These are phyloP conservation scores for Porphyrio hochstetteri DNA, from an alignment of 2,113 vertebrate genomes.

Conservation along the genomic window DNA sequence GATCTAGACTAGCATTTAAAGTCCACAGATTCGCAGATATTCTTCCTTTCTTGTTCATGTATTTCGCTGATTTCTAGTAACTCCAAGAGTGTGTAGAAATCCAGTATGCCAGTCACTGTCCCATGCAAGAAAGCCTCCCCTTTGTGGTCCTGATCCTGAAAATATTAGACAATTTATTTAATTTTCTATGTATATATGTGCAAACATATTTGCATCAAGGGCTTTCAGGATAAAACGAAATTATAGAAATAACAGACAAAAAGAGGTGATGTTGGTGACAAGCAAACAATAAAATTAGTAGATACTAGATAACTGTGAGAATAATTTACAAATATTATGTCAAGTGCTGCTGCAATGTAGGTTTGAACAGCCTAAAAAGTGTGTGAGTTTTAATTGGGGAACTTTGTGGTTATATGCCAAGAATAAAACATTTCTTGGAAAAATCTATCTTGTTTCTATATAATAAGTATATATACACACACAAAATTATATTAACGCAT, in stretches of 20 bases:
- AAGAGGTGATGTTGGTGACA: background rate
- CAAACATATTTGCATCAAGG: background rate
- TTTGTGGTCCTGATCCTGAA: background rate
- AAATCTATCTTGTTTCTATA: background rate
- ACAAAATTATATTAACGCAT: background rate
- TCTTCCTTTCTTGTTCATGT: background rate
- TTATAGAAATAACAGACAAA: background rate
- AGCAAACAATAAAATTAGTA: background rate
- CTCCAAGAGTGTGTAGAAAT: background rate
- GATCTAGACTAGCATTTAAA: background rate
- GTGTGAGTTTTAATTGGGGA: background rate
- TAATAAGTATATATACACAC: background rate
- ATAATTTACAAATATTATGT: background rate
- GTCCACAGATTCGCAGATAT: background rate
- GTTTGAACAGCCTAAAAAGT: background rate
- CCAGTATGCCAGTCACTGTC: background rate
- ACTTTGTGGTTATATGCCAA: background rate
- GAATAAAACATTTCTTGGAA: background rate
- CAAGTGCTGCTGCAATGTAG: background rate
- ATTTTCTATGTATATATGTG: accelerated
- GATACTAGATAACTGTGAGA: background rate
- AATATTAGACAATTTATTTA: background rate
- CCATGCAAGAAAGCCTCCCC: background rate
- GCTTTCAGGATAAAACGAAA: background rate
- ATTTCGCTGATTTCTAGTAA: background rate